Conservation (phyloP, 2,113 vertebrate species). For the Brachypodius melanocephalos region DNA sequence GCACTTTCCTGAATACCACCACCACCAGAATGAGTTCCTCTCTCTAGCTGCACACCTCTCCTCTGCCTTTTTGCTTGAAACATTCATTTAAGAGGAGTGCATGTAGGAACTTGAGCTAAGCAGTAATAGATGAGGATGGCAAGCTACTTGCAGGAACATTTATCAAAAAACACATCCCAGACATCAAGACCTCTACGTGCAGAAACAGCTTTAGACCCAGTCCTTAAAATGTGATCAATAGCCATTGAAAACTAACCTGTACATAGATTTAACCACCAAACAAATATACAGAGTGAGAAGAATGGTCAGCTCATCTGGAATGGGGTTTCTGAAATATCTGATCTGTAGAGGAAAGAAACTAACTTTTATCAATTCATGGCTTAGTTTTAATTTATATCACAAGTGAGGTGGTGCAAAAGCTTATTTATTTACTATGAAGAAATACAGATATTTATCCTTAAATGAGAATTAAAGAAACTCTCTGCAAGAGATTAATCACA, state of each 20-base stretch:
- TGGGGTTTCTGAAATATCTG: neutral
- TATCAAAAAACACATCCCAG: neutral
- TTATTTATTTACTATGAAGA: neutral
- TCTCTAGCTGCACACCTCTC: accelerated
- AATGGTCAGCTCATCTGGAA: neutral
- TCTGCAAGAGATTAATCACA: neutral
- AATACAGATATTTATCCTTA: neutral
- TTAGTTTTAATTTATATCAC: neutral
- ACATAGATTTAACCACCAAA: neutral
- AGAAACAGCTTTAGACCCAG: neutral
- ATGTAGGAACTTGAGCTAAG: neutral
- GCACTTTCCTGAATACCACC: neutral
- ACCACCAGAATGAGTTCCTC: neutral
- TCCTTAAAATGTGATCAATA: neutral
- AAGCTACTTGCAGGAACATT: neutral
- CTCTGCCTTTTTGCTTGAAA: neutral
- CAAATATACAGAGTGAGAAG: neutral
- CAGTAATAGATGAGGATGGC: neutral
- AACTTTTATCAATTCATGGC: neutral
- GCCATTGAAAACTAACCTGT: neutral
- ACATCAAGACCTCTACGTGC: neutral
- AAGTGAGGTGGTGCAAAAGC: neutral
- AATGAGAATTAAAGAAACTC: neutral
- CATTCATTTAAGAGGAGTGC: neutral
- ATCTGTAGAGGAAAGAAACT: neutral